A percentile compares a stretch with the other conserved stretches of the same genome.
These are phyloP conservation scores for Antechinus flavipes DNA, from an alignment of 2,113 vertebrate species.

Conservation along the genomic window DNA sequence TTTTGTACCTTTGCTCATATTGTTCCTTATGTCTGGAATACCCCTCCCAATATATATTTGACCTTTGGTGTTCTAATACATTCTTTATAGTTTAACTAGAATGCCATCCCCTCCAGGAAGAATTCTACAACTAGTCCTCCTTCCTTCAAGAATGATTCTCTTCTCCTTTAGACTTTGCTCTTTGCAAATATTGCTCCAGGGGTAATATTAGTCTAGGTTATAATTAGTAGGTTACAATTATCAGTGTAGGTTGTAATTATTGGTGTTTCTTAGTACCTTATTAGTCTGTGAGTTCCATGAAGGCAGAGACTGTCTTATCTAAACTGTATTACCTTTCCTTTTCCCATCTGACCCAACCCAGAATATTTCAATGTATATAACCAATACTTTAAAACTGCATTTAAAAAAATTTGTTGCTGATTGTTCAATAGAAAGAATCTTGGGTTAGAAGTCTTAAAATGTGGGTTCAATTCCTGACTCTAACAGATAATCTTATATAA, in stretches of 20 bases:
- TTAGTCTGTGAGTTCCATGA: not conserved
- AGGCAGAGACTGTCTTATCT: not conserved
- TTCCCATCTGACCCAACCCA: not conserved
- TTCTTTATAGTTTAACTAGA: not conserved
- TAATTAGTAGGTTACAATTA: not conserved
- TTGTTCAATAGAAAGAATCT: not conserved
- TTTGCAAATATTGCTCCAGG: not conserved
- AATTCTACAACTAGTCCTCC: not conserved
- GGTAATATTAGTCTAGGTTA: not conserved
- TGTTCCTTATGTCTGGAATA: not conserved
- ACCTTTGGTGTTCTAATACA: not conserved
- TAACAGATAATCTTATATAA: not conserved
- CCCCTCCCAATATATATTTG: not conserved
- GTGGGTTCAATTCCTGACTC: not conserved
- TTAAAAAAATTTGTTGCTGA: not conserved
- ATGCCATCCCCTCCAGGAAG: not conserved
- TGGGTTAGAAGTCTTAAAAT: not conserved
- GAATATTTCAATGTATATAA: not conserved
- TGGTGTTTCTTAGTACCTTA: not conserved
- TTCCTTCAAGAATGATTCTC: not conserved
- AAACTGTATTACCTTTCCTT: not conserved
- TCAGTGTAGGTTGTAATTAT: not conserved
- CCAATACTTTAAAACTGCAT: not conserved
- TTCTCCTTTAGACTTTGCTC: not conserved
- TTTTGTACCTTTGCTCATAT: slow-evolving; percentile 61